These are phyloP conservation scores for Ectemnius cavifrons DNA, from an alignment of 2,888 invertebrate species.

Conservation along the genomic window DNA sequence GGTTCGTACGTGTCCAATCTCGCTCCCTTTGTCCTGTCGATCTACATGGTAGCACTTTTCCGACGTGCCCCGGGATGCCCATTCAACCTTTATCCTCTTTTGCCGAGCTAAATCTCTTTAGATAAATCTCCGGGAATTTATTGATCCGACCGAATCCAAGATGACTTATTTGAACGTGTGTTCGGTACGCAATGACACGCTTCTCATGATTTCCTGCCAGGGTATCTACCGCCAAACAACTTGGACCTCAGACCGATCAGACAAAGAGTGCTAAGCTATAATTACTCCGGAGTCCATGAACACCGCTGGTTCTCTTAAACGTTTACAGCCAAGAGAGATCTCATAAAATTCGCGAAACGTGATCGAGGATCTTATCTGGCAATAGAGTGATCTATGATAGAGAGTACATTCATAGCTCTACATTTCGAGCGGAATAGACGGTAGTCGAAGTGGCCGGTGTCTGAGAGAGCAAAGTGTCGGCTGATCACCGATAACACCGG, in stretches of 20 bases:
- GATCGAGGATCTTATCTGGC: constrained; percentile 55
- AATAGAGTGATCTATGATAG: constrained; percentile 54
- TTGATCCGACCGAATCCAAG: constrained; percentile 4
- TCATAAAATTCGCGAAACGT: constrained; percentile 54
- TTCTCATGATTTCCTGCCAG: no score
- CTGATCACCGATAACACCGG: constrained; percentile 56
- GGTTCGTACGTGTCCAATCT: constrained; percentile 58
- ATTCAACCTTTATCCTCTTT: constrained; percentile 38
- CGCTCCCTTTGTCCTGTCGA: constrained; percentile 47
- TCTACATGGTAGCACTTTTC: no score
- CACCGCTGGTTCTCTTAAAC: background rate
- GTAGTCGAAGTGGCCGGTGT: no score
- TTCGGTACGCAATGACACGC: no score
- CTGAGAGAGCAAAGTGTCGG: constrained; percentile 45
- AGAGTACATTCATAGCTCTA: background rate
- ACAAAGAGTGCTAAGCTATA: background rate
- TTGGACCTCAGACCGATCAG: no score
- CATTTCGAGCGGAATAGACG: constrained; percentile 10
- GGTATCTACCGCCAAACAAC: no score
- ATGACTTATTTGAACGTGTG: constrained; percentile 32
- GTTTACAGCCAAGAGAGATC: constrained; percentile 7
- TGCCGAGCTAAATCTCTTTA: constrained; percentile 48
- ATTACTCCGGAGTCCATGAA: background rate
- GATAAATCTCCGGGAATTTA: constrained; percentile 36
- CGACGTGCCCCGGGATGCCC: background rate